Evolutionary conservation across 2,888 invertebrate genomes (phyloP), one percentile per base, ranked within the genome.

Genomic region (Amphipoea oculea): DNA sequence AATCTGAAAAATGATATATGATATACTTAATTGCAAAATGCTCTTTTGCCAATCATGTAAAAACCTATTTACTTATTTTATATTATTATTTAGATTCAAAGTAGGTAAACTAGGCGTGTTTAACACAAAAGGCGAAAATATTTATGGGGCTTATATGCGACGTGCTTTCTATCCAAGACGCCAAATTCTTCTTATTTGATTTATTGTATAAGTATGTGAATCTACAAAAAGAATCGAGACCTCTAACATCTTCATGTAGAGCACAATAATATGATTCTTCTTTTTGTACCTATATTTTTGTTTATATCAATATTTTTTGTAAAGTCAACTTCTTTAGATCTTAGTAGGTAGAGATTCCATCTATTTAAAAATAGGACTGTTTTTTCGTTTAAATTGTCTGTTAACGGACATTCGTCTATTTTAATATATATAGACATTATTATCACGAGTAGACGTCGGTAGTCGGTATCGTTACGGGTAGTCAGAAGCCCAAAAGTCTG

Each of bases 141-240:
- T 45, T 17, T n/a, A 23, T 57, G 40, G 62, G 45, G 20, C 82
- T 74, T 81, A 72, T 81, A 76, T 23, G 67, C 73, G 70, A 84
- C 82, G 76, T 81, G 70, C 54, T 73, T 73, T 36, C 17, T 48
- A 40, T 36, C 11, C 62, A 54, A 75, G 23, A 36, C 5, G 42
- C 5, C 14, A 42, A 7, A 4, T 51, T 75, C 36, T 57, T 71
- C 23, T 69, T 72, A 42, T 14, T 68, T 20, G 42, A 29, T 42
- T 29, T 74, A 57, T 40, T 4, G 29, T 36, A 36, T 36, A n/a
- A n/a, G n/a, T n/a, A 3, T 40, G 36, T 36, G 14, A 48, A 14
- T 62, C n/a, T 45, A 71, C 63, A 48, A 84, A 74, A 36, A 20
- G 14, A 85, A 62, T 29, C 45, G 63, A 42, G 45, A 73, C 3